These are phyloP conservation scores for Acanthurus tractus DNA, from an alignment of 2,797 vertebrate genomes.

Conservation along the genomic window DNA sequence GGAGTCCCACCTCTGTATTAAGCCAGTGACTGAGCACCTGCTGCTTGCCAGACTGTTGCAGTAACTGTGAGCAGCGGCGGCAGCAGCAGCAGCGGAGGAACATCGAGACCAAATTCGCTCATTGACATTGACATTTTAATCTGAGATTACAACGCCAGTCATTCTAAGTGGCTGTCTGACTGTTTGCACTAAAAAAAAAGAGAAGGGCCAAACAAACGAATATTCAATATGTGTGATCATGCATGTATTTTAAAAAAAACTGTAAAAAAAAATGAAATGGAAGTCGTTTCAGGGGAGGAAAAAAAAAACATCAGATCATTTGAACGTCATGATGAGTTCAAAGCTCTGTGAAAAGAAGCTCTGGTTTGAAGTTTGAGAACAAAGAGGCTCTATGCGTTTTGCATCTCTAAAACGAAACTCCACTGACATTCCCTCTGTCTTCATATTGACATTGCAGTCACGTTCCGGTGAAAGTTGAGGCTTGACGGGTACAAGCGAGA, in stretches of 20 bases:
- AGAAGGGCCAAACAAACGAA: constrained; percentile 11
- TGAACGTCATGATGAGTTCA: constrained; percentile 28
- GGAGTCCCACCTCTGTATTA: constrained; percentile 74
- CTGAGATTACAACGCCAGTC: constrained; percentile 48
- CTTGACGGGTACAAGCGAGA: constrained; percentile 70
- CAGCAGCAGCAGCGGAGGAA: constrained; percentile 46
- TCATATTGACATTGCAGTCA: constrained; percentile 84
- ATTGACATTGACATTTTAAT: constrained; percentile 74
- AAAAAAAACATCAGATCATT: constrained; percentile 7
- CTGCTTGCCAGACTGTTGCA: constrained; percentile 84
- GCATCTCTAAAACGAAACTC: constrained; percentile 74
- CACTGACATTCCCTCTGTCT: constrained; percentile 65
- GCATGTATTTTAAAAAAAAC: constrained; percentile 21
- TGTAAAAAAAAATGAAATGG: constrained; percentile 16
- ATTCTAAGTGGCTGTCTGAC: constrained; percentile 26
- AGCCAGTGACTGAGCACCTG: constrained; percentile 82
- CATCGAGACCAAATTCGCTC: constrained; percentile 43
- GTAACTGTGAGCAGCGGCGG: constrained; percentile 70
- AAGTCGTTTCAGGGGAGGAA: constrained; percentile 1
- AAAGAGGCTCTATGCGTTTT: constrained; percentile 79
- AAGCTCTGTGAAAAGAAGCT: constrained; percentile 13
- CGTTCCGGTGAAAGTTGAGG: constrained; percentile 86
- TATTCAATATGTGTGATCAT: constrained; percentile 2
- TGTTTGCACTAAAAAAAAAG: neutral
- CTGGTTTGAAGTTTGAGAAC: constrained; percentile 75